phyloP scores from a whole-genome alignment of 2,797 vertebrate species.

The Clarias fuscus region DNA sequence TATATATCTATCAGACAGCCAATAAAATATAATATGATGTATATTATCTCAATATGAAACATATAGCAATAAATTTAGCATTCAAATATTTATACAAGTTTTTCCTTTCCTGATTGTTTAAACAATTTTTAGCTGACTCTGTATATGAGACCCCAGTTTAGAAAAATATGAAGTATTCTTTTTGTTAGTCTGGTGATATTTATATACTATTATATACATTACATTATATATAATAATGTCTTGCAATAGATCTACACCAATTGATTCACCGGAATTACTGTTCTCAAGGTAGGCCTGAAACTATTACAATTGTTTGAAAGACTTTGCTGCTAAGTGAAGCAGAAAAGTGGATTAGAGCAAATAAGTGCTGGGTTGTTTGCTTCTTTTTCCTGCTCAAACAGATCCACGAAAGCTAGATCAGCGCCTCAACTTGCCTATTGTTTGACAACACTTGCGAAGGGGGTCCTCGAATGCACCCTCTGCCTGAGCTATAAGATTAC shows the following conservation, averaged over 20 bases:
- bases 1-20: not conserved
- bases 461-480: slow-evolving; percentile 54
- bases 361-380: slow-evolving; percentile 45
- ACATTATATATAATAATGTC: not conserved
- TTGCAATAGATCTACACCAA: not conserved
- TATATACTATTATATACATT: not conserved
- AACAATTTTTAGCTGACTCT: too few species aligned
- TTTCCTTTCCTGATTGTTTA: too few species aligned
- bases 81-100: too few species aligned
- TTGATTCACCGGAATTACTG: not conserved
- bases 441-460: slow-evolving; percentile 58
- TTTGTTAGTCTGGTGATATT: not conserved
- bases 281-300: not conserved
- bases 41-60: too few species aligned
- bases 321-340: not conserved
- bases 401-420: slow-evolving; percentile 45
- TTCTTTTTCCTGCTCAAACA: slow-evolving; percentile 45
- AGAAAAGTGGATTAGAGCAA: slow-evolving; percentile 45
- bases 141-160: not conserved
- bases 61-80: too few species aligned
- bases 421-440: slow-evolving; percentile 52
- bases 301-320: slow-evolving; percentile 25
- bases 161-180: not conserved
- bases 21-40: too few species aligned
- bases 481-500: slow-evolving; percentile 67